Evolutionary conservation across 2,888 invertebrate species (phyloP).

Genomic region (Dryobota labecula): DNA sequence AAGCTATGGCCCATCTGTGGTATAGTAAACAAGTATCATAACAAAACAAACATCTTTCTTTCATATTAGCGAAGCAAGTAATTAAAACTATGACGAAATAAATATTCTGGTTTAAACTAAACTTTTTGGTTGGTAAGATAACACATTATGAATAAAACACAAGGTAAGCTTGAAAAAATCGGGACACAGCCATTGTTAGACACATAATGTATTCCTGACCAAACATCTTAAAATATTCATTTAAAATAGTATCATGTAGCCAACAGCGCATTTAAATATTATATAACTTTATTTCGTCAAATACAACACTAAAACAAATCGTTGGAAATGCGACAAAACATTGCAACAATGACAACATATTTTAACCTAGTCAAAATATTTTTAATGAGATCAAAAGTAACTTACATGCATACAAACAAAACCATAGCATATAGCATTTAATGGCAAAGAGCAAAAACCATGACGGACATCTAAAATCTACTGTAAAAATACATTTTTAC

Average conservation of each 20-base stretch:
- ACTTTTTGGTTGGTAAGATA: constrained; percentile 1
- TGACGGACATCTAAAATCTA: constrained; percentile 80
- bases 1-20: constrained; percentile 3
- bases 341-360: constrained; percentile 55
- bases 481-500: constrained; percentile 78
- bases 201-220: constrained; percentile 6
- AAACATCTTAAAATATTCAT: background rate
- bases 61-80: background rate
- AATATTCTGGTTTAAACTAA: constrained; percentile 7
- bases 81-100: constrained; percentile 10
- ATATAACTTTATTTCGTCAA: constrained; percentile 61
- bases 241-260: constrained; percentile 8
- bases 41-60: constrained; percentile 10
- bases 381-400: constrained; percentile 67
- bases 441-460: constrained; percentile 86
- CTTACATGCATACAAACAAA: constrained; percentile 84
- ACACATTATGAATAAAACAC: background rate
- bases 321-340: constrained; percentile 54
- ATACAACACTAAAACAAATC: constrained; percentile 56
- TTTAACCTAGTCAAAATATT: constrained; percentile 47
- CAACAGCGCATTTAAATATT: constrained; percentile 45
- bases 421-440: constrained; percentile 74
- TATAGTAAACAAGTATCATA: background rate
- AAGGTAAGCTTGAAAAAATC: constrained; percentile 9
- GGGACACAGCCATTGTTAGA: background rate